These are phyloP conservation scores for Spodoptera frugiperda DNA, from an alignment of 1,140 invertebrate genomes.

Conservation along the genomic window DNA sequence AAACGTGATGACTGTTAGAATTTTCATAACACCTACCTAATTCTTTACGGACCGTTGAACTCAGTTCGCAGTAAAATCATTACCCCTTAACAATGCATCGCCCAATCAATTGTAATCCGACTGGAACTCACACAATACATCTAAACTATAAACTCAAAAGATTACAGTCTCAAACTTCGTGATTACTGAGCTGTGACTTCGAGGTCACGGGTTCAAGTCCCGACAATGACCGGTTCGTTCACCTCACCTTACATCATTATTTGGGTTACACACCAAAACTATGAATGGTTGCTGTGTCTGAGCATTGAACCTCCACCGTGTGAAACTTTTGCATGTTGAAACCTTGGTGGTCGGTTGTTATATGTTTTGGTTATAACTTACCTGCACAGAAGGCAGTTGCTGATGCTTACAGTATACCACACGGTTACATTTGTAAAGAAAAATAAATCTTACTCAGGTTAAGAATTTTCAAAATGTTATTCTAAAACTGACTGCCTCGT, in stretches of 20 bases:
- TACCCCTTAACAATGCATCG: slow-evolving; percentile 7
- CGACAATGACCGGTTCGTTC: slow-evolving; percentile 50
- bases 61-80: slow-evolving; percentile 6
- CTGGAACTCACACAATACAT: slow-evolving; percentile 19
- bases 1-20: too few relatives aligned
- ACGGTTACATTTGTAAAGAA: too few relatives aligned
- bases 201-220: slow-evolving; percentile 54
- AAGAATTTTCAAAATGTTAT: too few relatives aligned
- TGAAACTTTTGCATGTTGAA: not conserved
- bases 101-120: slow-evolving; percentile 15
- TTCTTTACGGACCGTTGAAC: not conserved
- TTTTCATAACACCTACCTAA: not conserved
- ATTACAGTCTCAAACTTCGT: slow-evolving; percentile 30
- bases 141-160: slow-evolving; percentile 11
- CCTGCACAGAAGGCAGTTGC: too few relatives aligned
- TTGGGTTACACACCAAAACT: slow-evolving; percentile 48
- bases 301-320: slow-evolving; percentile 4
- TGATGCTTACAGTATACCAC: too few relatives aligned
- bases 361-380: not conserved
- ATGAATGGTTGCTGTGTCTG: slow-evolving; percentile 20
- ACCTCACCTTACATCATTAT: slow-evolving; percentile 54
- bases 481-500: too few relatives aligned
- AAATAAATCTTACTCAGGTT: too few relatives aligned
- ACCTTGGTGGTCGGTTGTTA: not conserved
- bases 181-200: slow-evolving; percentile 49